Evolutionary conservation across 2,888 invertebrate species (phyloP).

Genomic region (Agelastica alni): DNA sequence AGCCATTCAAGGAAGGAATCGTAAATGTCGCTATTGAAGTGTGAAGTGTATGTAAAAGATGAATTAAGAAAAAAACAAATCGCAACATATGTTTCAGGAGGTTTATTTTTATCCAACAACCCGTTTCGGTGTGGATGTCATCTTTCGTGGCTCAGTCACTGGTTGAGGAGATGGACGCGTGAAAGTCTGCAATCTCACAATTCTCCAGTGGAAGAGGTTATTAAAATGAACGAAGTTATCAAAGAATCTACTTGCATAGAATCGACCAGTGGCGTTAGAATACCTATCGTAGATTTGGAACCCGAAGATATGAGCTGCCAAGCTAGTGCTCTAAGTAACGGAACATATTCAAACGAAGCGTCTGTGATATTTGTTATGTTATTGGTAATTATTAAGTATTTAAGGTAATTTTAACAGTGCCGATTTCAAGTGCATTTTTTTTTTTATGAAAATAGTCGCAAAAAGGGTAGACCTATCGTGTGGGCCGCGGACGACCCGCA

Average conservation of each 20-base stretch:
- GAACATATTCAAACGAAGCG: slow-evolving; percentile 16
- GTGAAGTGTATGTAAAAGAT: too few relatives aligned
- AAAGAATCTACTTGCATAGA: slow-evolving; percentile 74
- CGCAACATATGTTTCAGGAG: slow-evolving; percentile 25
- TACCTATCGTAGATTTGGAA: slow-evolving; percentile 73
- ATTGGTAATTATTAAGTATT: slow-evolving; percentile 8
- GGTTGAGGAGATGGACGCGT: slow-evolving; percentile 86
- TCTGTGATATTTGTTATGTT: slow-evolving; percentile 22
- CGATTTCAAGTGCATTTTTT: too few relatives aligned
- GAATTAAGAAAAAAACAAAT: too few relatives aligned
- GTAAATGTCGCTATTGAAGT: too few relatives aligned
- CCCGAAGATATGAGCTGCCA: slow-evolving; percentile 83
- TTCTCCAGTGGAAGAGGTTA: slow-evolving; percentile 55
- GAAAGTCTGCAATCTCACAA: slow-evolving; percentile 81
- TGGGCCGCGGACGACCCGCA: too few relatives aligned
- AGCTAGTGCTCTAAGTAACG: slow-evolving; percentile 76
- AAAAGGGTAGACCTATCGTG: too few relatives aligned
- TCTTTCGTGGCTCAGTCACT: slow-evolving; percentile 86
- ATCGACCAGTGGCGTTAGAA: slow-evolving; percentile 63
- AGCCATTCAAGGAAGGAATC: too few relatives aligned
- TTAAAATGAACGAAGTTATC: slow-evolving; percentile 60
- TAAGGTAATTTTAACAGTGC: not conserved
- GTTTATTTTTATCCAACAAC: slow-evolving; percentile 57
- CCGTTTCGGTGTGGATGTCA: slow-evolving; percentile 87
- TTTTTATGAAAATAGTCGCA: too few relatives aligned